Evolutionary conservation across 2,888 invertebrate genomes (phyloP), one percentile per base, ranked within the genome.

Genomic region (Agelastica alni): DNA sequence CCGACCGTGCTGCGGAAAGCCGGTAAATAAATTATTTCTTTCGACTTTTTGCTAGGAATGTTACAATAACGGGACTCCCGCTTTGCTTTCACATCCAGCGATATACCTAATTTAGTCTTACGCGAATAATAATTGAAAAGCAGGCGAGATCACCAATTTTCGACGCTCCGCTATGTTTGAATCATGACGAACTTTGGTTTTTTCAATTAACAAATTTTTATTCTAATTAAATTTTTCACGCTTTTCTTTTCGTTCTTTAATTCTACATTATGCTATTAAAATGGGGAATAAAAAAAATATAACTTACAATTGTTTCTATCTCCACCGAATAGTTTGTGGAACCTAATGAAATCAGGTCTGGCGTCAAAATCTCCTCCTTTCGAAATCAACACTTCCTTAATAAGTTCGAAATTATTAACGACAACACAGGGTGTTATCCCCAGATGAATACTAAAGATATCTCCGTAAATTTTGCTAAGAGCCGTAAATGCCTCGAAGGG

Each of bases 281-380:
- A 39, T 10, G 7, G 12, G 18, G 28, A 17, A 10, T 6, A 42
- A 13, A 20, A 12, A 44, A 44, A 49, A 41, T 14, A n/a, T 4
- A 42, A 87, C 93, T 91, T 77, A 93, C 92, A 92, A 73, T 92
- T 91, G 76, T 91, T 90, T 49, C 91, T 80, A 76, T 92, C 88
- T 22, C 91, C 91, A 18, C 89, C 91, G 74, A 93, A 93, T 5
- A 93, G 84, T 61, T 85, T 83, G 70, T 91, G 87, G 73, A 90
- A 93, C 12, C 93, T 79, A 62, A 87, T 73, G 74, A 92, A 92
- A 72, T 92, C 85, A 0, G 93, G 92, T 6, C 93, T 80, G 7
- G 91, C 90, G 1, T 90, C 91, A 75, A 93, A 92, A 67, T 87
- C 86, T 59, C 86, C 86, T 3, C 91, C 91, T 68, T 89, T 90